Base-by-base conservation (phyloP, 2,888 invertebrate genomes). In the Tridacna gigas region DNA sequence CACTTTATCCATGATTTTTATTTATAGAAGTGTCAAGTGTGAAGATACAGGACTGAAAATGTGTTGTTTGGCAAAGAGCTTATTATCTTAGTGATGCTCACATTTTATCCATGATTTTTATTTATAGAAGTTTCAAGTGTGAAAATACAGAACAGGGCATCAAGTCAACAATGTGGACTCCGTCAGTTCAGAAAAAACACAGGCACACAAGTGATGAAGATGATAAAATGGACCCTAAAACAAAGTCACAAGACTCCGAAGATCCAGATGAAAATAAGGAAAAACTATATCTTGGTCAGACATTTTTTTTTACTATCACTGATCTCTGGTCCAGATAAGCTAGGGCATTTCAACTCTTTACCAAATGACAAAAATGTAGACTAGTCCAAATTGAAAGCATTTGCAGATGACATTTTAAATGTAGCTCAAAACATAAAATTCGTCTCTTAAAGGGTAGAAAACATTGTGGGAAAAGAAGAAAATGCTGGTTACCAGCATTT, bases 151-250 rank as follows among this genome's bases (percentile, higher is more conserved):
- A 47, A 63, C 11, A n/a, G 12, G 3, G 13, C 9, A 20, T 15
- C 37, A n/a, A 3, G n/a, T 13, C 45, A 63, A 65, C 13, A 3
- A 79, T 79, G 79, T 79, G 74, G 74, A 73, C 79, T 37, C 63
- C 71, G 12, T 28, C 78, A 47, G 47, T 28, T 45, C 28, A 48
- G 20, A 28, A 26, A 7, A 73, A 73, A 48, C 51, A 48, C 65
- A 79, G 79, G 48, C 71, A 51, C 20, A 47, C n/a, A 47, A 79
- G 79, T 51, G 51, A 65, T 74, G 74, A 74, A 26, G 48, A 74
- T 15, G 73, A 65, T 48, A 47, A 47, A 12, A 47, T 22, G 20
- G 65, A 66, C 0, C 12, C 51, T 26, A 56, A 13, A 26, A 22
- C 67, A 56, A 56, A 3, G 9, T 15, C 0, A 20, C 66, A 45